phyloP scores from a whole-genome alignment of 2,888 invertebrate genomes.

The Eledone cirrhosa region DNA sequence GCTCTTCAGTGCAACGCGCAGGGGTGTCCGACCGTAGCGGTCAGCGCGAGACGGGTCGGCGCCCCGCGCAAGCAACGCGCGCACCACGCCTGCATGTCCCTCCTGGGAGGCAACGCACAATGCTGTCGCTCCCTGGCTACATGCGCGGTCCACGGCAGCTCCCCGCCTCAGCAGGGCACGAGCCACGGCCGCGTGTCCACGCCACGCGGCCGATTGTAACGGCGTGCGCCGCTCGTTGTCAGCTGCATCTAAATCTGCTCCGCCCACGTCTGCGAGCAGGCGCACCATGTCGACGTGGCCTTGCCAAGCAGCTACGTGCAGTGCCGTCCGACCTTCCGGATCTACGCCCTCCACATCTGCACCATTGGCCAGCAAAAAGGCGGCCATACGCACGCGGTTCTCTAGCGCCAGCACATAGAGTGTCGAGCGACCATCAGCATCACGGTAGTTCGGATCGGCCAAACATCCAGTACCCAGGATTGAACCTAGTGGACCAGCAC shows the following conservation, averaged over 20 bases:
- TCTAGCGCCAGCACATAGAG: slow-evolving; percentile 84
- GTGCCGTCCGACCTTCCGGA: slow-evolving; percentile 83
- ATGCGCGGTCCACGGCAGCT: slow-evolving; percentile 86
- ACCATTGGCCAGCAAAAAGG: slow-evolving; percentile 70
- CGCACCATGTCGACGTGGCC: slow-evolving; percentile 94
- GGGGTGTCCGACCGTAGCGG: slow-evolving; percentile 66
- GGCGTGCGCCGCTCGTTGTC: slow-evolving; percentile 76
- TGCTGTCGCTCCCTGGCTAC: slow-evolving; percentile 95
- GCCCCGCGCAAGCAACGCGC: slow-evolving; percentile 70
- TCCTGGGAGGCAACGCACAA: slow-evolving; percentile 94
- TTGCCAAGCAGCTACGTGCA: slow-evolving; percentile 85
- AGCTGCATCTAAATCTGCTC: slow-evolving; percentile 79
- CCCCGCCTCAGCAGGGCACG: slow-evolving; percentile 79
- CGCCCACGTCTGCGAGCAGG: slow-evolving; percentile 78
- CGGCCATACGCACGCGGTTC: slow-evolving; percentile 58
- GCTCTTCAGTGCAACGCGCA: slow-evolving; percentile 87
- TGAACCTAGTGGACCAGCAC: slow-evolving; percentile 66
- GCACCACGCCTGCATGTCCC: slow-evolving; percentile 91
- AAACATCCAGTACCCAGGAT: slow-evolving; percentile 34
- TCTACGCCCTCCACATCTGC: slow-evolving; percentile 88
- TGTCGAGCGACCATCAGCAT: slow-evolving; percentile 91
- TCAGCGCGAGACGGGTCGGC: slow-evolving; percentile 68
- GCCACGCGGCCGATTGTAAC: slow-evolving; percentile 94
- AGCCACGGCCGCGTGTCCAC: slow-evolving; percentile 88
- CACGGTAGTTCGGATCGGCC: slow-evolving; percentile 86